Conservation (phyloP, 2,113 vertebrate genomes). For the Anhinga rufa region DNA sequence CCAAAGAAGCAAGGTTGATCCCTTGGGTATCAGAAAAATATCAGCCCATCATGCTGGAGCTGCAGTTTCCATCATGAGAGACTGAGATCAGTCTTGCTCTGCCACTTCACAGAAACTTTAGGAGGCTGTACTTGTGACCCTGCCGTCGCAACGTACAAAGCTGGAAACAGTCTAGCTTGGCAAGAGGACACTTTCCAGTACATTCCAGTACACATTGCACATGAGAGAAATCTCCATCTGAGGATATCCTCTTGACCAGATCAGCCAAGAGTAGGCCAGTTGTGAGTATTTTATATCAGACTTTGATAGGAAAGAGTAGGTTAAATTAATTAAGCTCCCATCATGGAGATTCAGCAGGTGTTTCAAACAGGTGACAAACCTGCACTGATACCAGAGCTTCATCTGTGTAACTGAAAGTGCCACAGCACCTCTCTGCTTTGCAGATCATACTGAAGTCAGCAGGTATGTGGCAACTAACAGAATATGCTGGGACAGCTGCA, state of each 20-base stretch:
- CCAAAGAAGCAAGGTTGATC: neutral
- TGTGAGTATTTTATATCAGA: neutral
- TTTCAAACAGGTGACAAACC: slow-evolving; percentile 35
- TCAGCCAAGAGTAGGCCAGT: neutral
- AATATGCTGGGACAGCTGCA: neutral
- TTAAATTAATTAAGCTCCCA: slow-evolving; percentile 34
- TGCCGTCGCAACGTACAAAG: neutral
- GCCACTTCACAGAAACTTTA: neutral
- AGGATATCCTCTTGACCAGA: neutral
- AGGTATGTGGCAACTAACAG: neutral
- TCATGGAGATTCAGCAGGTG: neutral
- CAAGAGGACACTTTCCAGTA: neutral
- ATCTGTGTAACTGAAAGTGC: neutral
- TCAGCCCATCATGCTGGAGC: neutral
- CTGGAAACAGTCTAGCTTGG: neutral
- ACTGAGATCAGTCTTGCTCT: neutral
- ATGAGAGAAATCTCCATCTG: neutral
- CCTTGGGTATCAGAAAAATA: neutral
- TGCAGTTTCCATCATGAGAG: neutral
- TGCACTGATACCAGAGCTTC: neutral
- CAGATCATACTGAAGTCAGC: neutral
- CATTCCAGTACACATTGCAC: neutral
- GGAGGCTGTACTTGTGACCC: neutral
- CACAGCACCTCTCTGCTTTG: neutral
- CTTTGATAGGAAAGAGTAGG: neutral